These are phyloP conservation scores for Hormaphis cornu DNA, from an alignment of 1,140 invertebrate species.

Conservation along the genomic window DNA sequence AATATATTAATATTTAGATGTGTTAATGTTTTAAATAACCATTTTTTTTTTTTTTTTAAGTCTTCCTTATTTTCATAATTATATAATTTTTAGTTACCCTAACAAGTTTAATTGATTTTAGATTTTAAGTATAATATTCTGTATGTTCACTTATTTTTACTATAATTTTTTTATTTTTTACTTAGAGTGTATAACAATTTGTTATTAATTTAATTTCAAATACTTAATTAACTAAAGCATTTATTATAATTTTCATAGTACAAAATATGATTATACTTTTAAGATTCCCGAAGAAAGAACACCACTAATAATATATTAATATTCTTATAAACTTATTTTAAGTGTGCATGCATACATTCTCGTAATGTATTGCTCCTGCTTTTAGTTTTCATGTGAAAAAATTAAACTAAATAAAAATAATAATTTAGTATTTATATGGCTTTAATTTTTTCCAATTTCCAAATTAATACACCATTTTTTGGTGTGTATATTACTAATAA, in stretches of 20 bases:
- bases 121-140: slow-evolving; percentile 1
- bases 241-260: slow-evolving; percentile 28
- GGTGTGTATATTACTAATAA: no score
- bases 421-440: slow-evolving; percentile 5
- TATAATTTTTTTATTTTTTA: slow-evolving; percentile 1
- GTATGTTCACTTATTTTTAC: slow-evolving; percentile 13
- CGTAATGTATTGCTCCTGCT: slow-evolving; percentile 8
- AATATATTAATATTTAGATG: slow-evolving; percentile 16
- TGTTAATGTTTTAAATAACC: slow-evolving; percentile 28
- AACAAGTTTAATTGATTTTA: slow-evolving; percentile 2
- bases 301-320: slow-evolving; percentile 14
- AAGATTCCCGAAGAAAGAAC: not conserved
- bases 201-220: slow-evolving; percentile 8
- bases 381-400: slow-evolving; percentile 23
- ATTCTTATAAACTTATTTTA: not conserved
- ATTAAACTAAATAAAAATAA: slow-evolving; percentile 21
- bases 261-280: slow-evolving; percentile 18
- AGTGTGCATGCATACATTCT: not conserved
- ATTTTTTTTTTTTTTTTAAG: slow-evolving; percentile 17
- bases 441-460: not conserved
- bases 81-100: slow-evolving; percentile 29
- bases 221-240: slow-evolving; percentile 2
- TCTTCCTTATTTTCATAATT: slow-evolving; percentile 25
- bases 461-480: no score
- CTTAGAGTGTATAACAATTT: slow-evolving; percentile 20